phyloP scores from a whole-genome alignment of 1,140 invertebrate genomes.

The Glomeris maerens region DNA sequence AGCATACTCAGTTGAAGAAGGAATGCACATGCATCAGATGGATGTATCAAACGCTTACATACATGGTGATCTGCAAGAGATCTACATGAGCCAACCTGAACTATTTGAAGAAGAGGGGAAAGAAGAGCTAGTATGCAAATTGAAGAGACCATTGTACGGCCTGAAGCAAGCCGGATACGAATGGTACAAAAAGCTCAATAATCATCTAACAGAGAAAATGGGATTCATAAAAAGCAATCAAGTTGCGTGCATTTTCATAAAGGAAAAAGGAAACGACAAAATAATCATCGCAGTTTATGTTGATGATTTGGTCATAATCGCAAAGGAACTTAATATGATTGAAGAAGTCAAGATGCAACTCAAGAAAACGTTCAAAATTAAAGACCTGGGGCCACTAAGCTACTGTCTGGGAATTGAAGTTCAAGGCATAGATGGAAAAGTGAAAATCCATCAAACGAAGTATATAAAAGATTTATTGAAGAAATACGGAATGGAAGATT shows the following conservation, averaged over 20 bases:
- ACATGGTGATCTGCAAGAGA: conserved; percentile 27
- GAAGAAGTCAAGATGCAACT: not conserved
- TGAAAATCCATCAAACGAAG: not conserved
- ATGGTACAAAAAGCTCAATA: too few species aligned
- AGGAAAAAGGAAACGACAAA: not conserved
- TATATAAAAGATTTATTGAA: not conserved
- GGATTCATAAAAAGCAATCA: not conserved
- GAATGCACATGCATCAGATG: conserved; percentile 26
- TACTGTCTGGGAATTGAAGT: not conserved
- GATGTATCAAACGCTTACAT: conserved; percentile 33
- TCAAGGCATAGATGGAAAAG: not conserved
- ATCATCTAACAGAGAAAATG: too few species aligned
- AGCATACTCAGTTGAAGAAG: conserved; percentile 18
- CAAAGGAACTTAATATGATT: not conserved
- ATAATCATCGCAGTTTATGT: not conserved
- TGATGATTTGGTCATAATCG: not conserved
- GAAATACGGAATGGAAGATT: not conserved
- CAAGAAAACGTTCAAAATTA: not conserved
- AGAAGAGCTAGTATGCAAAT: conserved; percentile 17
- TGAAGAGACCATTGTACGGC: conserved; percentile 26
- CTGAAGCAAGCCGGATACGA: conserved; percentile 24
- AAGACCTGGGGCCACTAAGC: not conserved
- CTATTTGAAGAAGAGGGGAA: conserved; percentile 13
- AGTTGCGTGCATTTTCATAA: not conserved
- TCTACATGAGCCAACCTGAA: conserved; percentile 30